Percentiles rank a stretch among this genome's conserved stretches.
These are phyloP conservation scores for Pao palembangensis DNA, from an alignment of 2,113 vertebrate species.

Conservation along the genomic window DNA sequence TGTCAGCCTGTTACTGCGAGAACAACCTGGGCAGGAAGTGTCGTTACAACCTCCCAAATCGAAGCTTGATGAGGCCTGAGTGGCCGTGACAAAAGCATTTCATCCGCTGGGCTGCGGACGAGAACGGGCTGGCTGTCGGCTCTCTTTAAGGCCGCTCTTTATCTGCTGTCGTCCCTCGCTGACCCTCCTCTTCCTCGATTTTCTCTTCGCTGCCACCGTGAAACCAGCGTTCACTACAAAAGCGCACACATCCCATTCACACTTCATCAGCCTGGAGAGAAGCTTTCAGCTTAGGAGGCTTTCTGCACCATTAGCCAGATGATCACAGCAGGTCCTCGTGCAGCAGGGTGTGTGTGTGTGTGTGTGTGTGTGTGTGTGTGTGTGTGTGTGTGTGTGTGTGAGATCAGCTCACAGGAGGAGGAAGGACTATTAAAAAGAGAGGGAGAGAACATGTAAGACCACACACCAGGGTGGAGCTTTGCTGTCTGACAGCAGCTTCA, in stretches of 20 bases:
- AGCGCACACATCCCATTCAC: conserved; percentile 7
- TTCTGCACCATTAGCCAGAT: conserved; percentile 50
- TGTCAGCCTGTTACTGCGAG: too few species aligned
- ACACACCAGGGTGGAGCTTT: too few species aligned
- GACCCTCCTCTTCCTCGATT: not conserved
- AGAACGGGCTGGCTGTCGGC: not conserved
- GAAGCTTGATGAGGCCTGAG: not conserved
- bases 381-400: too few species aligned
- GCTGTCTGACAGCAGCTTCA: too few species aligned
- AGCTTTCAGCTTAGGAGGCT: conserved; percentile 38
- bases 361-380: too few species aligned
- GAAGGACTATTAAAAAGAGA: too few species aligned
- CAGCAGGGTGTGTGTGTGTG: too few species aligned
- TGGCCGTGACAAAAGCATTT: not conserved
- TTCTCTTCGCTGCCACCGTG: not conserved
- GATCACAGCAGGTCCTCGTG: conserved; percentile 40
- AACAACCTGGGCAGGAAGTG: too few species aligned
- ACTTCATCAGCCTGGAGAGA: conserved; percentile 49
- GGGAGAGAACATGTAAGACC: too few species aligned
- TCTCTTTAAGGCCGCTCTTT: not conserved
- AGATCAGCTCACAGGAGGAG: too few species aligned
- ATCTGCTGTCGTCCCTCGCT: not conserved
- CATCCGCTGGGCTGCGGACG: not conserved
- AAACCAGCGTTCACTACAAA: conserved; percentile 25
- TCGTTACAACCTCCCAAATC: not conserved